Evolutionary conservation across 2,113 vertebrate species (phyloP), one percentile per base, ranked within the genome.

Genomic region (Phoxinus phoxinus): DNA sequence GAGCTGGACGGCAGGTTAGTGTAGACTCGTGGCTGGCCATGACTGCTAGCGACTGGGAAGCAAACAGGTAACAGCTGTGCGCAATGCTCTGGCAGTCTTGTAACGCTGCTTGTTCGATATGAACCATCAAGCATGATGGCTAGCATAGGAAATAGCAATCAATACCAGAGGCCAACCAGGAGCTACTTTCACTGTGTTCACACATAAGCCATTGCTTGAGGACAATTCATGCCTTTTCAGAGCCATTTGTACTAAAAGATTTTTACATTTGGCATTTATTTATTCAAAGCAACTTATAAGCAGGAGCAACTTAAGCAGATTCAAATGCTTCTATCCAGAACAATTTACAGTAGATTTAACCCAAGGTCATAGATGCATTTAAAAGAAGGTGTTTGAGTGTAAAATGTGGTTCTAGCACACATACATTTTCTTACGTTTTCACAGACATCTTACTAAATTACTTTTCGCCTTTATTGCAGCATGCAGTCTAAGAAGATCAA

Each of bases 81-180:
- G 1, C 32, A 73, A 30, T 81, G 67, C 30, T 59, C 65, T n/a
- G 76, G 37, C 41, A 30, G 51, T 35, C 21, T 81, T 72, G 41
- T 58, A 53, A 46, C 23, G 27, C 1, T 21, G 25, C 48, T 32
- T 37, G 19, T 32, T 69, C 25, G 27, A 83, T 69, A 78, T 56
- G 46, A 78, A 76, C 61, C 85, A 83, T 83, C 79, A 82, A 46
- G 30, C 79, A 53, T 32, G 41, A 37, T 56, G 72, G 37, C 53
- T 41, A 71, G 59, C 32, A 53, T 37, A 67, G 80, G 61, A 58
- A 13, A 27, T 15, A 59, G 7, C 30, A 71, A 83, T 83, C 85
- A 83, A 83, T 86, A 77, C 13, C 35, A 58, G 74, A 4, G 10
- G 61, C n/a, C 85, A 77, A 46, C 3, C 4, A 67, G 63, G 81